Conservation (phyloP, 2,113 vertebrate genomes). For the Phylloscopus trochilus region DNA sequence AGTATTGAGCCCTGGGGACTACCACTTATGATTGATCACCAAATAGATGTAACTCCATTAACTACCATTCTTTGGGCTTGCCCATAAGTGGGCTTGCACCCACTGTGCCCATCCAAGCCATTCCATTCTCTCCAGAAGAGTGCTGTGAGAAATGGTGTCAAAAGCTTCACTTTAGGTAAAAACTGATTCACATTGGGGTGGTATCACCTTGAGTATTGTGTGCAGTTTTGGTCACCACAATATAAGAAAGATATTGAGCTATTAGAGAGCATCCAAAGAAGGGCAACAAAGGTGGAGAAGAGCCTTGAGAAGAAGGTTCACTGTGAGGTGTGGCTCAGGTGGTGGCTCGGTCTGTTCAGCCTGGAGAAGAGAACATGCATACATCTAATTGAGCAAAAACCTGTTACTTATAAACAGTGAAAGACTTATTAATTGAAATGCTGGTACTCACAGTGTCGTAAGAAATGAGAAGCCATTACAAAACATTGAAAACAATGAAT, state of each 20-base stretch:
- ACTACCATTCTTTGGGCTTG: too few species aligned
- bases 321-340: neutral
- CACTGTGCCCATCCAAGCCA: neutral
- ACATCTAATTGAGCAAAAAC: neutral
- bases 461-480: neutral
- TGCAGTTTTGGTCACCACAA: too few species aligned
- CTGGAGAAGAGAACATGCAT: neutral
- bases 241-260: neutral
- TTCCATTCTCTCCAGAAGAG: neutral
- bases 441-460: neutral
- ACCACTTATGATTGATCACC: neutral
- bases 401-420: neutral
- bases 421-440: neutral
- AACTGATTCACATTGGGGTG: accelerated
- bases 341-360: accelerated
- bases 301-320: neutral
- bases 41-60: too few species aligned
- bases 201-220: neutral
- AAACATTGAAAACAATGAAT: neutral
- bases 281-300: neutral
- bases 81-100: too few species aligned
- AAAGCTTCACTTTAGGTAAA: neutral
- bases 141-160: neutral
- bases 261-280: neutral
- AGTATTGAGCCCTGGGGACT: neutral